Base-by-base conservation (phyloP, 2,888 invertebrate species). In the Opisthograptis luteolata region DNA sequence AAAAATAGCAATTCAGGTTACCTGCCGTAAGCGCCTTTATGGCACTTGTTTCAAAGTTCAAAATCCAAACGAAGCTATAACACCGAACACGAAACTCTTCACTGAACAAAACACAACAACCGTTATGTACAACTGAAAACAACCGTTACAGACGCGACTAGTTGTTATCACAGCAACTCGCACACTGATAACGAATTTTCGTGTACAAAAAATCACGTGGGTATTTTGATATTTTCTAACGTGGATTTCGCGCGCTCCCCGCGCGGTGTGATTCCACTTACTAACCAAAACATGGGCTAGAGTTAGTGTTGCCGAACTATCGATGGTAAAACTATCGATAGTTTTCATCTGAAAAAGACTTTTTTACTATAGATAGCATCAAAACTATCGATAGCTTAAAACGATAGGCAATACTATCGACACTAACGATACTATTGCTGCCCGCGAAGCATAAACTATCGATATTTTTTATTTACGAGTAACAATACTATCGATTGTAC, bases 211-310 rank as follows among this genome's bases (percentile, higher is more conserved):
- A 65, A 55, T 68, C 69, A 68, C 66, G 63, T 63, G 65, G n/a
- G n/a, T n/a, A n/a, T n/a, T 55, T 62, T 52, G n/a, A n/a, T n/a
- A n/a, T 65, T 62, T 62, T 63, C 53, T 58, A 52, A 57, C 51
- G 57, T 25, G 25, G 41, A 20, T 58, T 69, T 67, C 70, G 72
- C 69, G 62, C 70, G 72, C 55, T 62, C 66, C 13, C 39, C 32
- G 20, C 32, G 20, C 62, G 55, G 32, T 58, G 60, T 56, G 59
- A 53, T 60, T 60, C 49, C 45, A 41, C 55, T 51, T 50, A 63
- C 64, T 62, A 50, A 69, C 67, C 67, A 65, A 71, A 65, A 55
- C 58, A 45, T 36, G 55, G 62, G 49, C 45, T 27, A 19, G 50
- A 58, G 54, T n/a, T n/a, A n/a, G n/a, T n/a, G n/a, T n/a, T n/a